Evolutionary conservation across 2,113 vertebrate genomes (phyloP).

Genomic region (Uria lomvia): DNA sequence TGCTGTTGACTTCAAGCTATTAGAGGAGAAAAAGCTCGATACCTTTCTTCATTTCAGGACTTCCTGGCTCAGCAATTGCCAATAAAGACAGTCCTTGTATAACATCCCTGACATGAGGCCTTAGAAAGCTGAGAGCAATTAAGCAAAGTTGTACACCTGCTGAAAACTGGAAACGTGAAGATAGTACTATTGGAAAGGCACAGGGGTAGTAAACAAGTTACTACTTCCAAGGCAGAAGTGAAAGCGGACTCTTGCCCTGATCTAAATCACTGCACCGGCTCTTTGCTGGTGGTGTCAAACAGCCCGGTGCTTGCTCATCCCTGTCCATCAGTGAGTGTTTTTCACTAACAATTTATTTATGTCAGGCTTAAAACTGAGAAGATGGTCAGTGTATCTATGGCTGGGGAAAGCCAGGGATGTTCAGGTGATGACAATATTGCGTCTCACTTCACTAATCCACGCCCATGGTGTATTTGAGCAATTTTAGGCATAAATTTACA

Average conservation of each 20-base stretch:
- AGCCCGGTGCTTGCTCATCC: not conserved
- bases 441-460: not conserved
- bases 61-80: not conserved
- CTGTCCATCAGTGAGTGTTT: fast-evolving
- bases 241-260: not conserved
- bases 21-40: not conserved
- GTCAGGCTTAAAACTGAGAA: not conserved
- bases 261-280: not conserved
- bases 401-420: not conserved
- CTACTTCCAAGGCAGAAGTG: not conserved
- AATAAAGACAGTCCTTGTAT: not conserved
- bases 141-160: not conserved
- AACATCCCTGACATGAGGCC: not conserved
- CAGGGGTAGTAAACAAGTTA: not conserved
- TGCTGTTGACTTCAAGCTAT: not conserved
- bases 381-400: not conserved
- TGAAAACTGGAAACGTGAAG: not conserved
- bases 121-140: not conserved
- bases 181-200: not conserved
- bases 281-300: not conserved
- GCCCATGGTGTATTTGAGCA: not conserved
- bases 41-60: constrained; percentile 25
- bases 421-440: not conserved
- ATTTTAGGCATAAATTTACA: not conserved
- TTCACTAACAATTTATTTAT: not conserved